A percentile compares a stretch with the other conserved stretches of the same genome.
These are phyloP conservation scores for Macrobrachium rosenbergii DNA, from an alignment of 1,140 invertebrate species.

Conservation along the genomic window DNA sequence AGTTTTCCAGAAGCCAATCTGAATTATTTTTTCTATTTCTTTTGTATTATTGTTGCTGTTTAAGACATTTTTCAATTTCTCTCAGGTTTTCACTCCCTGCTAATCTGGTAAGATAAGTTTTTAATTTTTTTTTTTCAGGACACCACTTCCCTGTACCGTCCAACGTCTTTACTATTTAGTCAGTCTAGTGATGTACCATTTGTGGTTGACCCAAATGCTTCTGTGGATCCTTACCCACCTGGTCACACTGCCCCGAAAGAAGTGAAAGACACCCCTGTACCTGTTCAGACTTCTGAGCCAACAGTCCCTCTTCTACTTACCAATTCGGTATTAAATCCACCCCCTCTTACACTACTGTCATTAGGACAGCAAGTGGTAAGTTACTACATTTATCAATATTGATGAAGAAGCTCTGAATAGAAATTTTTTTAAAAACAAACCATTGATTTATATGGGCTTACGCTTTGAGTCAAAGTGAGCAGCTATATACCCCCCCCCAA, in stretches of 20 bases:
- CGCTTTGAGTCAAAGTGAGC: too few relatives aligned
- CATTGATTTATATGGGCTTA: too few relatives aligned
- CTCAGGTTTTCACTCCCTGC: too few relatives aligned
- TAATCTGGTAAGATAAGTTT: too few relatives aligned
- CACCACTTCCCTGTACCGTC: neutral
- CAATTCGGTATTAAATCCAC: neutral
- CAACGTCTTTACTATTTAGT: slow-evolving; percentile 13
- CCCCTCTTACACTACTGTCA: neutral
- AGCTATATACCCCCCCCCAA: too few relatives aligned
- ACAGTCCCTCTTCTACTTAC: neutral
- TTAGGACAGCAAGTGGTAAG: neutral
- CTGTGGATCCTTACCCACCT: neutral
- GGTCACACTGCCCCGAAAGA: neutral
- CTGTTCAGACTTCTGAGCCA: neutral
- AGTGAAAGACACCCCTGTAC: neutral
- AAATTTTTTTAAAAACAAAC: too few relatives aligned
- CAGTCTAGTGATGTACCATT: neutral
- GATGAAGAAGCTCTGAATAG: too few relatives aligned
- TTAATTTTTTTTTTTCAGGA: neutral
- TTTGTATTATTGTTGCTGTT: too few relatives aligned
- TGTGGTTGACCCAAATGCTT: neutral
- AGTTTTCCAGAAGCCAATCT: too few relatives aligned
- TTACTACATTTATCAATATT: too few relatives aligned
- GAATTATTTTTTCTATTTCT: too few relatives aligned
- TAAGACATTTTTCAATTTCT: too few relatives aligned